Conservation (phyloP, 2,888 invertebrate genomes). For the Orchesella flavescens region DNA sequence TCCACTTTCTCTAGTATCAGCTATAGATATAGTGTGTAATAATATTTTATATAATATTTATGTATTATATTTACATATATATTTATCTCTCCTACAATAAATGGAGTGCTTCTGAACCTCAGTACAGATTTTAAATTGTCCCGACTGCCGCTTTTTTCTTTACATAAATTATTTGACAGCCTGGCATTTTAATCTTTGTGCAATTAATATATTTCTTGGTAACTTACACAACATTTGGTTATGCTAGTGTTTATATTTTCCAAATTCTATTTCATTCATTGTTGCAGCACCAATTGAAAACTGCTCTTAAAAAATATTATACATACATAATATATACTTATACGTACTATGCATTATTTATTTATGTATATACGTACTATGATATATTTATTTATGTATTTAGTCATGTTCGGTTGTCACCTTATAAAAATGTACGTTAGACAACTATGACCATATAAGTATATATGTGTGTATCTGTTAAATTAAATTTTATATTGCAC, state of each 20-base stretch:
- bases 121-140: no score
- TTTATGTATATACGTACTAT: background rate
- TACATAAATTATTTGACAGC: no score
- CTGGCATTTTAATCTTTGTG: background rate
- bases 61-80: background rate
- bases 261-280: no score
- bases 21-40: no score
- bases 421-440: slow-evolving; percentile 8
- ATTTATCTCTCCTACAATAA: background rate
- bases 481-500: no score
- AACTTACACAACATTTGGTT: background rate
- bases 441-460: background rate
- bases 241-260: no score
- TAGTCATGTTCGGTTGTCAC: background rate
- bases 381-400: background rate
- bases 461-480: no score
- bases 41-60: background rate
- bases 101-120: no score
- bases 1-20: no score
- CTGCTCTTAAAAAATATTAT: slow-evolving; percentile 32
- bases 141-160: no score
- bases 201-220: background rate
- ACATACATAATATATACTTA: background rate
- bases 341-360: background rate
- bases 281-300: slow-evolving; percentile 31